Evolutionary conservation across 2,797 vertebrate genomes (phyloP).

Genomic region (Mormyrops attenuatus): DNA sequence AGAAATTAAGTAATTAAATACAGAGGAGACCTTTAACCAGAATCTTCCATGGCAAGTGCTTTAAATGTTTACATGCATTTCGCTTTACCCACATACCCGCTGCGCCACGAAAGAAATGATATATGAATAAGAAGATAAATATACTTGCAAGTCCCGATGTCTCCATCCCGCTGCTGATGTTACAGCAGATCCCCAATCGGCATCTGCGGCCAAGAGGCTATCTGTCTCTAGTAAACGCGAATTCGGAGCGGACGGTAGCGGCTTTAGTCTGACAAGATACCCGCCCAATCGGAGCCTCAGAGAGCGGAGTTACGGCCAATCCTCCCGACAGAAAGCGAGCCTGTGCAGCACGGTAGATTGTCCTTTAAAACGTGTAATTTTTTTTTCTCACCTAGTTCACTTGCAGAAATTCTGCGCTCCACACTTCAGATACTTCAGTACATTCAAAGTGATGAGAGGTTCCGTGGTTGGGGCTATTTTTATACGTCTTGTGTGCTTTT

Average conservation of each 20-base stretch:
- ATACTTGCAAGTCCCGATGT: slow-evolving; percentile 30
- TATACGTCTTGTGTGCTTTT: background rate
- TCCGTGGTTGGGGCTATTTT: background rate
- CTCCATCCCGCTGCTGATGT: slow-evolving; percentile 29
- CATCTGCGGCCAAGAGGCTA: slow-evolving; percentile 29
- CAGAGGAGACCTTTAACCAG: background rate
- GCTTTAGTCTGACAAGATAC: slow-evolving; percentile 29
- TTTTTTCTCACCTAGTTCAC: background rate
- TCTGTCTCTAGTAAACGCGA: slow-evolving; percentile 12
- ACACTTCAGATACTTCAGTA: background rate
- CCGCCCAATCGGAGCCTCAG: slow-evolving; percentile 54
- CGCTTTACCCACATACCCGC: background rate
- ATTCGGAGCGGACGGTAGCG: slow-evolving; percentile 5
- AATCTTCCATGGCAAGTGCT: background rate
- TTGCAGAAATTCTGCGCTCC: background rate
- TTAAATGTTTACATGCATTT: background rate
- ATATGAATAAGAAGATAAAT: slow-evolving; percentile 5
- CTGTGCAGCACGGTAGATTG: slow-evolving; percentile 34
- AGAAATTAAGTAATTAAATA: background rate
- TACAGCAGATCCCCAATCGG: slow-evolving; percentile 26
- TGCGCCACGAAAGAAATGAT: background rate
- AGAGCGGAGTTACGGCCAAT: slow-evolving; percentile 39
- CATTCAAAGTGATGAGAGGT: background rate
- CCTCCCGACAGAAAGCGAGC: slow-evolving; percentile 22
- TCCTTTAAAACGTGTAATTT: slow-evolving; percentile 17